A percentile compares a stretch with the other conserved stretches of the same genome.
Evolutionary conservation across 2,797 vertebrate species (phyloP).

Genomic region (Orestias chungarensis): DNA sequence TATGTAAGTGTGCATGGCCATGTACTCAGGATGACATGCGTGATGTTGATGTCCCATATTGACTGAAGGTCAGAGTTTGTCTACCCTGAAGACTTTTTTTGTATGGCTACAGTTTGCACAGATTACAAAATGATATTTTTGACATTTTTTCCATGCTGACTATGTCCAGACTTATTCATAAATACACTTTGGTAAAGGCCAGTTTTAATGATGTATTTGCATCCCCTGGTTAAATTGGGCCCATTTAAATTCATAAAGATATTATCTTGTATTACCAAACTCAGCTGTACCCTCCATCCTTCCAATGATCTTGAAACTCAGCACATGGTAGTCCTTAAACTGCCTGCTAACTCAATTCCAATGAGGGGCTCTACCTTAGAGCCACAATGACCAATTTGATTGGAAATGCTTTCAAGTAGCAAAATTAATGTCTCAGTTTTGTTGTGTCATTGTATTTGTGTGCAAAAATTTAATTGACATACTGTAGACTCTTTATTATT

Average conservation of each 20-base stretch:
- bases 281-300: no score
- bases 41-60: neutral
- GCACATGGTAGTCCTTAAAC: no score
- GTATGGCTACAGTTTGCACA: conserved; percentile 48
- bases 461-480: neutral
- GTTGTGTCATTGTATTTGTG: neutral
- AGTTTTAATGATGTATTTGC: neutral
- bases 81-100: conserved; percentile 53
- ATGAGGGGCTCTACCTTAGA: neutral
- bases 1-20: conserved; percentile 41
- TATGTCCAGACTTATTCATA: no score
- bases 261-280: neutral
- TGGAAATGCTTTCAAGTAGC: neutral
- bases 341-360: no score
- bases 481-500: no score
- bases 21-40: conserved; percentile 37
- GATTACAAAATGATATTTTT: conserved; percentile 46
- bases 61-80: conserved; percentile 57
- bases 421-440: neutral
- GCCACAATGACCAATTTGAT: neutral
- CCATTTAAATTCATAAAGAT: neutral
- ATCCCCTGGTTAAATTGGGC: neutral
- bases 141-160: conserved; percentile 39
- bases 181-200: no score
- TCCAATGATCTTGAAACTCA: no score